Base-by-base conservation (phyloP, 2,113 vertebrate species). In the Nesoenas mayeri region DNA sequence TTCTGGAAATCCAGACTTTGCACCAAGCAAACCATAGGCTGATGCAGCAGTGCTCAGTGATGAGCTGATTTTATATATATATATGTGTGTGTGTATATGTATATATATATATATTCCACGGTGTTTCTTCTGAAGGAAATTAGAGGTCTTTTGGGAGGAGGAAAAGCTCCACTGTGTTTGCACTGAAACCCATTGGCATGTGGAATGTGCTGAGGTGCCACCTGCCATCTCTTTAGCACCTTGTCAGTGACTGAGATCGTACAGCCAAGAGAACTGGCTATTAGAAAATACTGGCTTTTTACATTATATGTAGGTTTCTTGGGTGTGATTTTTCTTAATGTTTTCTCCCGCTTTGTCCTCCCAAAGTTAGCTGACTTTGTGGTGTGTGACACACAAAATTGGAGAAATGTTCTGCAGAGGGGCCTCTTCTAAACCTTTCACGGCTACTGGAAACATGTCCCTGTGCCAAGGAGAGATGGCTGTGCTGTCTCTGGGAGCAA, bases 201-300 rank as follows among this genome's bases (percentile, higher is more conserved):
- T 18, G 5, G 32, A 5, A 34, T 2, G 20, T 26, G 65, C 73
- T 0, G 70, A 75, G 87, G 70, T 91, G 83, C 61, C 80, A 48
- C 80, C 57, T 10, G 0, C 93, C 61, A 20, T 84, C 80, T 78
- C 85, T 94, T 96, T 72, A 89, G 80, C 93, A 72, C 53, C 50
- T 75, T 89, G 95, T 92, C 92, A 91, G 21, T 21, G 44, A 31
- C 14, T 67, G 83, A n/a, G 82, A 67, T 57, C 10, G 6, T 10
- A 2, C 13, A 51, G 57, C 83, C 83, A 91, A 2, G 34, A 16
- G 24, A 78, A 64, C 61, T 61, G 72, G 60, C 69, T 93, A 50
- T 29, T 64, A 44, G 25, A 31, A 81, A 92, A 25, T 11, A 66
- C 22, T 58, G 82, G 74, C 57, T 86, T 79, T 40, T 88, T 48